Conservation (phyloP, 2,888 invertebrate genomes). For the Ormyrus rosae region DNA sequence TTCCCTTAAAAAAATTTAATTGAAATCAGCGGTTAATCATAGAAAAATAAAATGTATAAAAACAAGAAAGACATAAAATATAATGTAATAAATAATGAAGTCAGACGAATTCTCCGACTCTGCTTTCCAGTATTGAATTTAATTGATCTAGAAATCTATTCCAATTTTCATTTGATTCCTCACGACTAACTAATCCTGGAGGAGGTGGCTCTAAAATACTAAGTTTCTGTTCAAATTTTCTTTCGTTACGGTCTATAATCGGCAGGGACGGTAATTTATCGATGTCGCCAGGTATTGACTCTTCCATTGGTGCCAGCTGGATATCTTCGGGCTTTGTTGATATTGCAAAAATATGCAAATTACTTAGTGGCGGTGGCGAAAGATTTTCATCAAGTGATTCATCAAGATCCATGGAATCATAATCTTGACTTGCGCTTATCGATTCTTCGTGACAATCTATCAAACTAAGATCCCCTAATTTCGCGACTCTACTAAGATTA, state of each 20-base stretch:
- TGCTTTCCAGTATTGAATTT: conserved; percentile 76
- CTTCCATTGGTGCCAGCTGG: conserved; percentile 61
- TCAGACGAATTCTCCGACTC: conserved; percentile 76
- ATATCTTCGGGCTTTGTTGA: conserved; percentile 70
- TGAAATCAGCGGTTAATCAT: not conserved
- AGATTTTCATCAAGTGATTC: conserved; percentile 47
- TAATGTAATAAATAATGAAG: not conserved
- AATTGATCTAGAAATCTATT: conserved; percentile 76
- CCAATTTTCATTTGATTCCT: conserved; percentile 77
- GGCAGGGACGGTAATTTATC: conserved; percentile 69
- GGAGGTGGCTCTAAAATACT: conserved; percentile 74
- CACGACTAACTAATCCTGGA: conserved; percentile 71
- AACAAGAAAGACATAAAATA: not conserved
- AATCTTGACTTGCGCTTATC: conserved; percentile 50
- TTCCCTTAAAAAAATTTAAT: too few relatives aligned
- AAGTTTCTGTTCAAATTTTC: conserved; percentile 66
- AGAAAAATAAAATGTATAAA: not conserved
- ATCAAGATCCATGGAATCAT: conserved; percentile 49
- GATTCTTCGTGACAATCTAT: conserved; percentile 60
- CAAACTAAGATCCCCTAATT: conserved; percentile 60
- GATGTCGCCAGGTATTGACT: conserved; percentile 64
- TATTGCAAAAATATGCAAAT: conserved; percentile 72
- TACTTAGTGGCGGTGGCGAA: conserved; percentile 70
- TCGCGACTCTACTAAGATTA: conserved; percentile 43
- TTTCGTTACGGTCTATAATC: conserved; percentile 62